These are phyloP conservation scores for Sphaeridia pumilis DNA, from an alignment of 2,888 invertebrate species.

Conservation along the genomic window DNA sequence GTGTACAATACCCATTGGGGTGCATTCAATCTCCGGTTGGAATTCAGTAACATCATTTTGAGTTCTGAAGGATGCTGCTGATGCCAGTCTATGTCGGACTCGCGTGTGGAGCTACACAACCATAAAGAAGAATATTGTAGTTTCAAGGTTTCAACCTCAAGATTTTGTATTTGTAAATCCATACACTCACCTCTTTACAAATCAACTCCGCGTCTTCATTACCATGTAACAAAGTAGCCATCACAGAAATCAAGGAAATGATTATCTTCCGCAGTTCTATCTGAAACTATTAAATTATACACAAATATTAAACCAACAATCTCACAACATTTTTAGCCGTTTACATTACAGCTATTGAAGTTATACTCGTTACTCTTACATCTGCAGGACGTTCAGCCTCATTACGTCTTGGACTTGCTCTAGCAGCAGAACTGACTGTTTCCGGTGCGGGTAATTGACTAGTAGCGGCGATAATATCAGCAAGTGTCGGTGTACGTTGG, in stretches of 20 bases:
- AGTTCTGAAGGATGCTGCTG: conserved; percentile 8
- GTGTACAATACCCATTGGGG: conserved; percentile 29
- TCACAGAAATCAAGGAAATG: conserved; percentile 48
- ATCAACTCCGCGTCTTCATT: conserved; percentile 28
- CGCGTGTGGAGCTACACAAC: conserved; percentile 27
- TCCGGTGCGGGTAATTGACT: conserved; percentile 37
- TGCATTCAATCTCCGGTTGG: conserved; percentile 25
- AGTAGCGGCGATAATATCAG: conserved; percentile 44
- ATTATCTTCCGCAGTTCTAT: conserved; percentile 55
- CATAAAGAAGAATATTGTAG: no score
- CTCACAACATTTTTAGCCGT: no score
- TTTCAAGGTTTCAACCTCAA: no score
- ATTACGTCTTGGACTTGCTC: no score
- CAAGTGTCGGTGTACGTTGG: conserved; percentile 44
- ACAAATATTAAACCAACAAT: no score
- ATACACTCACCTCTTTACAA: conserved; percentile 19
- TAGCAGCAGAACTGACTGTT: conserved; percentile 1
- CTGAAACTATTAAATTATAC: conserved; percentile 50
- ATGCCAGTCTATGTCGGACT: conserved; percentile 22
- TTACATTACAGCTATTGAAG: no score
- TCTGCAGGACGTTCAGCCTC: conserved; percentile 43
- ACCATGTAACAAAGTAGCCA: conserved; percentile 28
- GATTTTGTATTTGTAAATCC: no score
- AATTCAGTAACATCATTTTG: no score
- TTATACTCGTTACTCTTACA: no score